These are phyloP conservation scores for Osmerus mordax DNA, from an alignment of 2,113 vertebrate genomes.

Conservation along the genomic window DNA sequence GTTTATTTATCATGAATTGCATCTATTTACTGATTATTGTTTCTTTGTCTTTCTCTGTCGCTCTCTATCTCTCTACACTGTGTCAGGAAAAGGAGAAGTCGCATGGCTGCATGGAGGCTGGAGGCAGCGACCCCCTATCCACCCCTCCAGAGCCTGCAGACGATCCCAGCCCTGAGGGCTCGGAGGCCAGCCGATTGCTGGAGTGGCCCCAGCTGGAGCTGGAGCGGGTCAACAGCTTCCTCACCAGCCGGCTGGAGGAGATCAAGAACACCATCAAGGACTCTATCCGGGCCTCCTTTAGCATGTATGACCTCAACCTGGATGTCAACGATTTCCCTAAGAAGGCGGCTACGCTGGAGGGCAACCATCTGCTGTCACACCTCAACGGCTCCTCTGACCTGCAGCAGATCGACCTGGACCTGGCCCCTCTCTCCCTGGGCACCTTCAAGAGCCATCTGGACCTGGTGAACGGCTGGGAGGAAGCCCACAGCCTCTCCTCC, in stretches of 20 bases:
- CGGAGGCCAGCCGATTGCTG: conserved; percentile 78
- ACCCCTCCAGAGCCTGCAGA: conserved; percentile 57
- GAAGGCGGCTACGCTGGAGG: conserved; percentile 86
- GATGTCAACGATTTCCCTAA: conserved; percentile 94
- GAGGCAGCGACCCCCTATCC: conserved; percentile 59
- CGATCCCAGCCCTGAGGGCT: conserved; percentile 52
- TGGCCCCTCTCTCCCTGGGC: conserved; percentile 89
- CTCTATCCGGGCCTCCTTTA: conserved; percentile 94
- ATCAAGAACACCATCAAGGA: conserved; percentile 98
- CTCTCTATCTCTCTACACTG: background rate
- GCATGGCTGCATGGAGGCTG: conserved; percentile 68
- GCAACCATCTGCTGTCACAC: conserved; percentile 85
- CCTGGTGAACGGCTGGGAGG: conserved; percentile 73
- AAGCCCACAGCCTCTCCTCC: conserved; percentile 44
- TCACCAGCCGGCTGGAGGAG: conserved; percentile 94
- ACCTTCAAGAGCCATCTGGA: conserved; percentile 83
- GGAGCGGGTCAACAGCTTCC: conserved; percentile 94
- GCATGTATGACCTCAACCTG: conserved; percentile 90
- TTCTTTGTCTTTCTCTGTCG: background rate
- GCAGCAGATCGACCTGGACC: conserved; percentile 92
- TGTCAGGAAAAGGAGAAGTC: conserved; percentile 88
- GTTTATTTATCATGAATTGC: background rate
- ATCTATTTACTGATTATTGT: background rate
- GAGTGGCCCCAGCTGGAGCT: conserved; percentile 94
- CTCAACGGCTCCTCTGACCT: conserved; percentile 87